A percentile compares a stretch with the other conserved stretches of the same genome.
Evolutionary conservation across 2,797 vertebrate genomes (phyloP).

Genomic region (Onychomys torridus): DNA sequence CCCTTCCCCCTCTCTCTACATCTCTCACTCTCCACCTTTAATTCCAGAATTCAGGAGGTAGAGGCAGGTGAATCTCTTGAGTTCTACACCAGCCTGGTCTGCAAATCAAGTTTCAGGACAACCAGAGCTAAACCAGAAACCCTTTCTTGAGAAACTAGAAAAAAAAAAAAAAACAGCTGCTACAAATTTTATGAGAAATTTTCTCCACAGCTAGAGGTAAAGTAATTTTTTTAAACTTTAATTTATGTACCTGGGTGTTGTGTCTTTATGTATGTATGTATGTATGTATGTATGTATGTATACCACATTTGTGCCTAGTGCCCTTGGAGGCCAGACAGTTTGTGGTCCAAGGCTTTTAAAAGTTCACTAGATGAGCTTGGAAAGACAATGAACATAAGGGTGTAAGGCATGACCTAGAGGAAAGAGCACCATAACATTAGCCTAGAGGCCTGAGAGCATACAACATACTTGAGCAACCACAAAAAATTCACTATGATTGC

Average conservation of each 20-base stretch:
- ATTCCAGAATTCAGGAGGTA: too few species aligned
- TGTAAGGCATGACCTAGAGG: background rate
- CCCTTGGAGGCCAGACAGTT: background rate
- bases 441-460: background rate
- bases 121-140: too few species aligned
- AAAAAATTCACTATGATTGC: background rate
- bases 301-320: background rate
- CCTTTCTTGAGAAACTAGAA: too few species aligned
- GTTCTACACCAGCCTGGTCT: too few species aligned
- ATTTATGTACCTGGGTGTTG: background rate
- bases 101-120: too few species aligned
- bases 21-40: too few species aligned
- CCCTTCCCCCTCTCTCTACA: too few species aligned
- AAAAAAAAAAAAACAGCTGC: background rate
- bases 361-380: background rate
- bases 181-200: background rate
- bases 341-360: background rate
- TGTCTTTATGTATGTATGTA: background rate
- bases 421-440: background rate
- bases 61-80: too few species aligned
- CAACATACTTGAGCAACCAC: background rate
- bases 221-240: background rate
- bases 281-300: background rate
- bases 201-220: background rate
- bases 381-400: background rate